Evolutionary conservation across 2,888 invertebrate species (phyloP), one percentile per base, ranked within the genome.

Genomic region (Perithous albicinctus): DNA sequence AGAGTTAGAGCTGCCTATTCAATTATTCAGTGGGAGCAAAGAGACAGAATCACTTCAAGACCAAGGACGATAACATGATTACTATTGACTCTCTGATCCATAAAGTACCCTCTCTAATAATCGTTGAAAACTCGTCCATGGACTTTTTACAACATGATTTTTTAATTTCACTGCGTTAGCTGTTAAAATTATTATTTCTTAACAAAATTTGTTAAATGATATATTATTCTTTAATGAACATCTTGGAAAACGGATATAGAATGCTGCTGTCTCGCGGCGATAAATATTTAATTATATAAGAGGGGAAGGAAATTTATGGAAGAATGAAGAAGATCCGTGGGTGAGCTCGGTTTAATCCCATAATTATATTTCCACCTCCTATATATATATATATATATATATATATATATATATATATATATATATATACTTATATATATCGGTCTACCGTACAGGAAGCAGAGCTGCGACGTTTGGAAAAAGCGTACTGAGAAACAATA

Each of bases 21-120:
- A 83, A 85, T 84, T 82, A 86, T 86, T 84, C 80, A 84, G 79
- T 75, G 64, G 67, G 66, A 46, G 63, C 73, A 78, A 77, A 83
- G 79, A 73, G 54, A 61, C 59, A 48, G 38, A 59, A 64, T 48
- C 43, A 10, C 61, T 70, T 35, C 26, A 29, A 46, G 32, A n/a
- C 59, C 3, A 59, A 59, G 41, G 29, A 59, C 46, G 59, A 59
- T 59, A 59, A 59, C 18, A 18, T 32, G 56, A 20, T 32, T 59
- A 12, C 32, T 20, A 56, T 70, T 70, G 56, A 10, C 41, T 56
- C 69, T n/a, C 54, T 10, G 54, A 70, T 56, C 69, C 32, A 32
- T 48, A 15, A 46, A 46, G 3, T 6, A 8, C 15, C 15, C 8
- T 12, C 12, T 64, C 29, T 41, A 7, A 10, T 46, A 6, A 38